Conservation (phyloP, 2,797 vertebrate genomes). For the Austrolebias charrua region DNA sequence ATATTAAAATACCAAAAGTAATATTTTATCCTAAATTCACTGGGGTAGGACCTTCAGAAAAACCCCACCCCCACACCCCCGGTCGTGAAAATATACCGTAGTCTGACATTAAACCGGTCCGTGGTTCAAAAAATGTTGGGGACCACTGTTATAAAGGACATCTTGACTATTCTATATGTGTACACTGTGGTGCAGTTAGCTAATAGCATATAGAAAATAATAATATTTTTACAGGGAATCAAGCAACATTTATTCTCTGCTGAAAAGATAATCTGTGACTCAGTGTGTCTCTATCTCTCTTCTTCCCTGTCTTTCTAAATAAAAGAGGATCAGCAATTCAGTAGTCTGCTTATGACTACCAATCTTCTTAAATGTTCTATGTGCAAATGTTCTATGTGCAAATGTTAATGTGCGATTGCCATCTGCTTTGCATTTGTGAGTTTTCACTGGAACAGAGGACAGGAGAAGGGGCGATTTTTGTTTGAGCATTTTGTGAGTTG, state of each 20-base stretch:
- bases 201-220: conserved; percentile 34
- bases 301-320: conserved; percentile 32
- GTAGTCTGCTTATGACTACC: conserved; percentile 42
- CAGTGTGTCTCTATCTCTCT: conserved; percentile 48
- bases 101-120: no score
- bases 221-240: conserved; percentile 54
- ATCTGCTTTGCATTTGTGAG: conserved; percentile 36
- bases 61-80: no score
- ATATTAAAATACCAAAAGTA: no score
- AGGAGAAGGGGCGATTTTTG: conserved; percentile 25
- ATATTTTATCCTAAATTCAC: no score
- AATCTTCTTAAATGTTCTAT: conserved; percentile 38
- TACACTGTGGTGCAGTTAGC: not conserved
- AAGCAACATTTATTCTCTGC: conserved; percentile 52
- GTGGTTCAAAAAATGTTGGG: no score
- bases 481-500: conserved; percentile 27
- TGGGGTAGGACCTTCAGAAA: no score
- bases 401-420: conserved; percentile 39
- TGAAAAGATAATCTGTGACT: conserved; percentile 62
- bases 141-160: no score
- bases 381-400: conserved; percentile 25
- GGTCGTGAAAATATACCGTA: no score
- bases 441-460: conserved; percentile 33
- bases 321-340: conserved; percentile 64
- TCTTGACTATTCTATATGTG: conserved; percentile 20